These are phyloP conservation scores for Leptoteleia sp. DNA, from an alignment of 1,140 invertebrate genomes.

Conservation along the genomic window DNA sequence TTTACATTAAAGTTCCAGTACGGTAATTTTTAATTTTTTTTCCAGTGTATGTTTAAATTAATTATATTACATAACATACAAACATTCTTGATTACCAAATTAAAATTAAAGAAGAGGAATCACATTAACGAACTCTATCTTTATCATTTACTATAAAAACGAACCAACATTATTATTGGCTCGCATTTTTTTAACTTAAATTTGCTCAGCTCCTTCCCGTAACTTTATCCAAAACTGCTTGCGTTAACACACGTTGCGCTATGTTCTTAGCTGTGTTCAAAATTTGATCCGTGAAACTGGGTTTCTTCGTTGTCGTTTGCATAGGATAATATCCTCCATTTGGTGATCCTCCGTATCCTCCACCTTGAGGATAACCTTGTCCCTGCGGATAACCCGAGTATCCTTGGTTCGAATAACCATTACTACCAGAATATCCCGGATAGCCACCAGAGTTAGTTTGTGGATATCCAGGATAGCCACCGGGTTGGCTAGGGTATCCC, in stretches of 20 bases:
- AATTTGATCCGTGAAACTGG: constrained; percentile 71
- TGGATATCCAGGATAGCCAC: constrained; percentile 44
- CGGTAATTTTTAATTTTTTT: too few relatives aligned
- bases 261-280: constrained; percentile 71
- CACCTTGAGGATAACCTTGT: constrained; percentile 52
- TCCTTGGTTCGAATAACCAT: constrained; percentile 39
- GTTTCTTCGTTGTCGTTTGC: constrained; percentile 67
- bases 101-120: too few relatives aligned
- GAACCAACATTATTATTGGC: too few relatives aligned
- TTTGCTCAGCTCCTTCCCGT: constrained; percentile 64
- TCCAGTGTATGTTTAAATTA: too few relatives aligned
- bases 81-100: too few relatives aligned
- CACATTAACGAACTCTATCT: too few relatives aligned
- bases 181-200: too few relatives aligned
- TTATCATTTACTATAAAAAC: too few relatives aligned
- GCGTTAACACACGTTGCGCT: constrained; percentile 69
- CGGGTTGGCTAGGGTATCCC: constrained; percentile 18
- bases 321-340: constrained; percentile 45
- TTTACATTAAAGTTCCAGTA: too few relatives aligned
- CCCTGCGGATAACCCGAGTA: constrained; percentile 26
- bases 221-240: constrained; percentile 75
- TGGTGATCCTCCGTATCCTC: constrained; percentile 51
- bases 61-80: too few relatives aligned
- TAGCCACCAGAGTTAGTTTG: constrained; percentile 24
- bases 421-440: constrained; percentile 15